A percentile compares a stretch with the other conserved stretches of the same genome.
These are phyloP conservation scores for Drosophila heteroneura DNA, from an alignment of 2,888 invertebrate genomes.

Conservation along the genomic window DNA sequence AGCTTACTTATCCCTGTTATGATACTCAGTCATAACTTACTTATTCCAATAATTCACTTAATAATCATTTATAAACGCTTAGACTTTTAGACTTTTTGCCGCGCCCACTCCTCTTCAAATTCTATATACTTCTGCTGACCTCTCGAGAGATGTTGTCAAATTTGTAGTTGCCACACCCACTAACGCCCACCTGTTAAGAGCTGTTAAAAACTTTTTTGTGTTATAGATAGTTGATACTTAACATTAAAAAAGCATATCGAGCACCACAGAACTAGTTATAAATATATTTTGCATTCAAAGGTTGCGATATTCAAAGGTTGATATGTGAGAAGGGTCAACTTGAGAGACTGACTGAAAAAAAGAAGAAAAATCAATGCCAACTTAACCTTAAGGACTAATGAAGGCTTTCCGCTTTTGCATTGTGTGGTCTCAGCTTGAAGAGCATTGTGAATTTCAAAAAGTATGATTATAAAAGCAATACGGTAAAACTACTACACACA, in stretches of 20 bases:
- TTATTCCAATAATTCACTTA: neutral
- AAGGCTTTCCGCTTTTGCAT: slow-evolving; percentile 8
- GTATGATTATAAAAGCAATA: slow-evolving; percentile 1
- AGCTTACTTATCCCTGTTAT: neutral
- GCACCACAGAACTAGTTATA: neutral
- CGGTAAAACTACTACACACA: neutral
- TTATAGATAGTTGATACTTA: neutral
- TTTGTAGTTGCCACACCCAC: neutral
- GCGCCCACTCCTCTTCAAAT: neutral
- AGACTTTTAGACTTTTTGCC: neutral
- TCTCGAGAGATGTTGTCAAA: neutral
- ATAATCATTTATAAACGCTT: neutral
- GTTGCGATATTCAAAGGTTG: slow-evolving; percentile 7
- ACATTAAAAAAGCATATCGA: neutral
- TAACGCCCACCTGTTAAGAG: slow-evolving; percentile 8
- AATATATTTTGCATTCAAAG: neutral
- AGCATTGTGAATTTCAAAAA: neutral
- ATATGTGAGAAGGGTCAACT: slow-evolving; percentile 12
- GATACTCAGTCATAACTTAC: neutral
- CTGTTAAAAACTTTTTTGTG: neutral
- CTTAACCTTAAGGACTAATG: slow-evolving; percentile 35
- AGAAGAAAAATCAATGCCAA: slow-evolving; percentile 36
- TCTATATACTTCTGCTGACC: too few species aligned
- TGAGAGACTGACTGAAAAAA: slow-evolving; percentile 15
- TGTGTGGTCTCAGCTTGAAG: neutral